Evolutionary conservation across 2,888 invertebrate genomes (phyloP).

Genomic region (Hypsopygia costalis): DNA sequence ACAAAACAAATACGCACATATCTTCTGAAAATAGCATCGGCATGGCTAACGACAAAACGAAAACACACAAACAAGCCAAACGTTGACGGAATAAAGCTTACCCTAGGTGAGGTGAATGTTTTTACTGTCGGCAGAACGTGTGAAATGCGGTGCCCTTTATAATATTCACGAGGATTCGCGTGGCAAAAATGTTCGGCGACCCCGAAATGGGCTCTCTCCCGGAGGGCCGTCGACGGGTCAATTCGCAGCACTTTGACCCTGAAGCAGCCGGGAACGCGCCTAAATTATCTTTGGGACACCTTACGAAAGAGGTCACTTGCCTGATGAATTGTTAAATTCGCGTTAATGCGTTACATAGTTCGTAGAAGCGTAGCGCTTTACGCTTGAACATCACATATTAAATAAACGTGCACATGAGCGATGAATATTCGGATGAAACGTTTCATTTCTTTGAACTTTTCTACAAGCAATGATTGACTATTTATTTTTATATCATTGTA

Average conservation of each 20-base stretch:
- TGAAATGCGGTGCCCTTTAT: constrained; percentile 52
- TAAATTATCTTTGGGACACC: constrained; percentile 62
- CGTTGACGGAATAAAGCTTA: constrained; percentile 38
- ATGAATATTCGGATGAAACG: no score
- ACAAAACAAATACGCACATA: background rate
- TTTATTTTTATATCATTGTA: no score
- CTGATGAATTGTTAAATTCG: constrained; percentile 55
- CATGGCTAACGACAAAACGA: constrained; percentile 7
- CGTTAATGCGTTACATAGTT: constrained; percentile 31
- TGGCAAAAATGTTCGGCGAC: constrained; percentile 53
- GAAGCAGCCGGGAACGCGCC: constrained; percentile 44
- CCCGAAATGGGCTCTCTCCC: constrained; percentile 50
- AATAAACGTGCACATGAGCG: no score
- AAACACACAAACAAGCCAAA: constrained; percentile 3
- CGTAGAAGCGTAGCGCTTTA: background rate
- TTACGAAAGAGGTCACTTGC: constrained; percentile 52
- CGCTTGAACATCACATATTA: no score
- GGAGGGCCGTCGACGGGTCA: constrained; percentile 44
- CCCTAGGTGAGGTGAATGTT: constrained; percentile 41
- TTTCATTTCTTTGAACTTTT: no score
- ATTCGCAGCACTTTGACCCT: constrained; percentile 60
- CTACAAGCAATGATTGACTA: no score
- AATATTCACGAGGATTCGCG: constrained; percentile 53
- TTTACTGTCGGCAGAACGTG: constrained; percentile 49
- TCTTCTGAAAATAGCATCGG: background rate